Evolutionary conservation across 2,888 invertebrate genomes (phyloP).

Genomic region (Lasioglossum morio): DNA sequence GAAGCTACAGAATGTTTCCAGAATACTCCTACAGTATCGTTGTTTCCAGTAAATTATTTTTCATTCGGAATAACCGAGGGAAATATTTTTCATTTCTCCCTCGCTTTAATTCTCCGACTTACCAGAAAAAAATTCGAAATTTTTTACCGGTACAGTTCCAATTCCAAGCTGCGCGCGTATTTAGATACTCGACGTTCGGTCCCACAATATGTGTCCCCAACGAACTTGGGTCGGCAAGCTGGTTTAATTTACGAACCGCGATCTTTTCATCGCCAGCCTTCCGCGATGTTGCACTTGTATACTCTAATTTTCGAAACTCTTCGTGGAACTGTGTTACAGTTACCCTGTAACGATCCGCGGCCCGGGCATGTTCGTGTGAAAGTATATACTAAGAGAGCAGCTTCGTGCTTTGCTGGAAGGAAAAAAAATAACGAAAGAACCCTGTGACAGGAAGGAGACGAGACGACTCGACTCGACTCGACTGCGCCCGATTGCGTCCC

Average conservation of each 20-base stretch:
- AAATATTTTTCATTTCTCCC: neutral
- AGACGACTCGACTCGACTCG: slow-evolving; percentile 28
- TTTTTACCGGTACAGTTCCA: neutral
- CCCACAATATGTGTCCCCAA: slow-evolving; percentile 17
- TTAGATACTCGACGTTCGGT: slow-evolving; percentile 15
- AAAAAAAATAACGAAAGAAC: slow-evolving; percentile 20
- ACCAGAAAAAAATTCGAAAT: neutral
- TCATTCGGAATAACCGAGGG: neutral
- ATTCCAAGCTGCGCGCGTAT: neutral
- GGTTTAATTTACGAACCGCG: slow-evolving; percentile 31
- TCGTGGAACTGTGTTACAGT: slow-evolving; percentile 22
- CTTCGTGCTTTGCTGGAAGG: slow-evolving; percentile 19
- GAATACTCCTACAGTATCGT: neutral
- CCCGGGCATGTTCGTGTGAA: slow-evolving; percentile 14
- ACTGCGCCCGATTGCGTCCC: too few species aligned
- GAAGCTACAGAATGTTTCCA: neutral
- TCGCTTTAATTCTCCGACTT: slow-evolving; percentile 8
- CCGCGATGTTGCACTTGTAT: slow-evolving; percentile 41
- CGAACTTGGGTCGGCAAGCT: slow-evolving; percentile 33
- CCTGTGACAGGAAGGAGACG: slow-evolving; percentile 38
- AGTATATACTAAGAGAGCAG: slow-evolving; percentile 7
- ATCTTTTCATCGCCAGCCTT: slow-evolving; percentile 50
- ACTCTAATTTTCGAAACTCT: slow-evolving; percentile 39
- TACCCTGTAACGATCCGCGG: slow-evolving; percentile 42
- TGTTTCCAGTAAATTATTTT: neutral